Base-by-base conservation (phyloP, 2,888 invertebrate species). In the Leptinotarsa rubiginosa region DNA sequence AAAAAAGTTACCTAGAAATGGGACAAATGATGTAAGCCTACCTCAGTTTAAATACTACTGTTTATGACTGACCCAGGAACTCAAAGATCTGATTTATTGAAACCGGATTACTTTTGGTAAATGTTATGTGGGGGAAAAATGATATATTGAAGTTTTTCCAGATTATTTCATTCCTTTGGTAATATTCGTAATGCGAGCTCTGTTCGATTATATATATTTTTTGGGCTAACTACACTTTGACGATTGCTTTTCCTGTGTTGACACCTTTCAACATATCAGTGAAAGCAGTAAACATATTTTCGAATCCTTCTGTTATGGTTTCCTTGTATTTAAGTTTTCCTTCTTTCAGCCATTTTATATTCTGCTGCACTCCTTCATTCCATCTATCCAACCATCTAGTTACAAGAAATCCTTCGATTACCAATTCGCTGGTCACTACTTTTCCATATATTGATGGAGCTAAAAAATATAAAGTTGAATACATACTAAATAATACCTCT, bases 301-400 rank as follows among this genome's bases (percentile, higher is more conserved):
- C 93, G 86, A 95, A 94, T n/a, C 85, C 85, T 78, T 80, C 87
- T 2, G 92, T 93, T 2, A 92, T 84, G 65, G 93, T 93, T 86
- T 95, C 95, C 77, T 89, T 89, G 83, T 92, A 92, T 82, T 92
- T 91, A 15, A 95, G 82, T 87, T 93, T 94, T 56, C 93, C 94
- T 88, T 92, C 91, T 66, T 88, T 87, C 74, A 94, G 87, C 92
- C 92, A 93, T 74, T 89, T 85, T n/a, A 90, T 81, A 86, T 94
- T 92, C 79, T 92, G 90, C 47, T 88, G 83, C 47, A 93, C 89
- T 3, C 92, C 93, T 86, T 93, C 93, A 25, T 88, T 84, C 91
- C 91, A 93, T 71, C 91, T 88, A 76, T 90, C 86, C 1, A 75
- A 69, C 81, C 81, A 84, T 75, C 81, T 76, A 16, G 65, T 64